These are phyloP conservation scores for Cyclina sinensis DNA, from an alignment of 1,140 invertebrate genomes.

Conservation along the genomic window DNA sequence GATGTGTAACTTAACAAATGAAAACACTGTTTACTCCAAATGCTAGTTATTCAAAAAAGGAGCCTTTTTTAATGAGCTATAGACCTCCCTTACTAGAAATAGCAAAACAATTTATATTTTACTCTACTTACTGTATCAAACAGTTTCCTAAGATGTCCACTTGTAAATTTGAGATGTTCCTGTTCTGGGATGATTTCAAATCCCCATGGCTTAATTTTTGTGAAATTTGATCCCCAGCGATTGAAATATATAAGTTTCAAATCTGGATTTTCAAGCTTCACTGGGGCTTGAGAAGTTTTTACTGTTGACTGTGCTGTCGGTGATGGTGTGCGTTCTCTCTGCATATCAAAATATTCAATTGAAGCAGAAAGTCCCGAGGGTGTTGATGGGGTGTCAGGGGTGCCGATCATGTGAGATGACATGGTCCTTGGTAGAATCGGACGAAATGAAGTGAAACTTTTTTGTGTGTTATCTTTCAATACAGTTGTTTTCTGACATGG, in stretches of 20 bases:
- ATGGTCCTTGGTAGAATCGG: slow-evolving; percentile 97
- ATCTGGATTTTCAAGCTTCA: slow-evolving; percentile 86
- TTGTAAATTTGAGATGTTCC: slow-evolving; percentile 86
- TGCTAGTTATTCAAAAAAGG: no score
- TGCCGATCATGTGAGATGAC: slow-evolving; percentile 91
- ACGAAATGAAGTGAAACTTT: slow-evolving; percentile 87
- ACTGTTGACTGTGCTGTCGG: slow-evolving; percentile 86
- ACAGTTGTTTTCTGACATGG: slow-evolving; percentile 43
- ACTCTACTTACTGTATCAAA: slow-evolving; percentile 83
- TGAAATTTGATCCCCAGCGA: slow-evolving; percentile 96
- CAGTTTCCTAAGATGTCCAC: slow-evolving; percentile 83
- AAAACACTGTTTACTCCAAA: no score
- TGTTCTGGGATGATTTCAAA: slow-evolving; percentile 83
- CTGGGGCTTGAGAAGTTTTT: slow-evolving; percentile 38
- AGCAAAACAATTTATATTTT: no score
- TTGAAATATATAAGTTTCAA: slow-evolving; percentile 95
- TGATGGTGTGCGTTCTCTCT: slow-evolving; percentile 84
- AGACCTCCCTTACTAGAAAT: no score
- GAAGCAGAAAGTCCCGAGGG: slow-evolving; percentile 42
- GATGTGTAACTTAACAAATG: no score
- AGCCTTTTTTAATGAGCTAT: no score
- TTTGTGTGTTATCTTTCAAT: slow-evolving; percentile 82
- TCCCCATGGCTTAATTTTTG: slow-evolving; percentile 82
- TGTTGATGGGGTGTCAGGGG: slow-evolving; percentile 70
- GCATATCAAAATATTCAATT: slow-evolving; percentile 64